Evolutionary conservation across 2,797 vertebrate genomes (phyloP), one percentile per base, ranked within the genome.

Genomic region (Acropternis orthonyx): DNA sequence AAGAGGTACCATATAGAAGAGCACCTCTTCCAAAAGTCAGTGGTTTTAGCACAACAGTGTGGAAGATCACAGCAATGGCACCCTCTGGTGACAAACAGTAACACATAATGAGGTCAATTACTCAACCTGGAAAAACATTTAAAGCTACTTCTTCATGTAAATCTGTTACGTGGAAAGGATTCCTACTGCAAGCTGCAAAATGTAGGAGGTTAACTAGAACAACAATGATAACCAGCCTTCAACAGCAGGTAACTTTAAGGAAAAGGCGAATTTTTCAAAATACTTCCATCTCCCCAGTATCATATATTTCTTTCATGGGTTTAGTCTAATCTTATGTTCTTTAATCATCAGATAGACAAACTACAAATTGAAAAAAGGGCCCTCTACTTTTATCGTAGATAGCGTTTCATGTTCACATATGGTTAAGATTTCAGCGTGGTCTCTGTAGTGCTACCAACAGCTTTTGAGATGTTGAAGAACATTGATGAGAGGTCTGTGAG

Each of bases 61-160:
- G 65, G 55, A 93, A 89, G 76, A 92, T 75, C 93, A 92, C 88
- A 91, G 81, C 84, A 93, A 80, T 88, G 89, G 75, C 92, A 94
- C 89, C 59, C 77, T 89, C 90, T 93, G 84, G 72, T 93, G 93
- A 93, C 87, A 89, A 83, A 68, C 7, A 77, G 28, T 68, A 84
- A 73, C 73, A 95, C 62, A 28, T 49, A 81, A 89, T 21, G 51
- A 90, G n/a, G 88, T 65, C 27, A 87, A 14, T 73, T 77, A 80
- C 52, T 88, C 37, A 67, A 66, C 21, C 58, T 68, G 32, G 28
- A 59, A 80, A 93, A 89, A 27, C 26, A 34, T 37, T 68, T 56
- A 55, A 44, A 89, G 37, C 22, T 61, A 30, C 28, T 77, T 46
- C 32, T 76, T 92, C 23, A 30, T 12, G 37, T 39, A 48, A 80